Base-by-base conservation (phyloP, 1,140 invertebrate species). In the Leptopilina boulardi region DNA sequence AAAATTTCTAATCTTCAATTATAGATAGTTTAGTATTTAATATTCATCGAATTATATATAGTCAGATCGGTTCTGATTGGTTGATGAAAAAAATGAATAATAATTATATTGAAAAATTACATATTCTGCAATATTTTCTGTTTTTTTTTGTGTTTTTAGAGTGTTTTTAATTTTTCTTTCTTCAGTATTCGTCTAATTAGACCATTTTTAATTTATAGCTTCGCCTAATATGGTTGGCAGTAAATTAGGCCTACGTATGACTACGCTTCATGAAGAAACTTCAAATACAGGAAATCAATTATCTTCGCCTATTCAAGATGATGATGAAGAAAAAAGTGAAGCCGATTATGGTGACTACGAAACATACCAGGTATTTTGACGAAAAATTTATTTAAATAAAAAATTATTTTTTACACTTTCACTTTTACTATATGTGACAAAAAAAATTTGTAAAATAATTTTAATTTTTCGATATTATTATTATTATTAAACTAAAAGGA, bases 241-340 rank as follows among this genome's bases (percentile, higher is more conserved):
- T 76, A 98, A 97, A 91, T 87, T 97, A 81, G 93, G 96, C 42
- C 93, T 97, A 86, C 93, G 97, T 51, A 97, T 98, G 97, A 97
- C 96, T 30, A 98, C 97, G 3, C 90, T 98, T 47, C 95, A 98
- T 83, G 97, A 98, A 90, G 97, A 98, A 88, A 89, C 89, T 11
- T 88, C 89, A 80, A 90, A 90, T 76, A 75, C 83, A 6, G 84
- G 87, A 0, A 90, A 90, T 81, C 88, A 89, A 41, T 9, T 85
- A 23, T 77, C 90, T 81, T 84, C 91, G 77, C 82, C 88, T 0
- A 78, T 90, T 23, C 87, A 89, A 66, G 92, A 92, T 79, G 91
- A 92, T 74, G 87, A 91, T 44, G 93, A 93, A 73, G 91, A 93
- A 71, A 93, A 93, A 82, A 93, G 93, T 83, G 94, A 94, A 80